A percentile compares a stretch with the other conserved stretches of the same genome.
Conservation (phyloP, 2,797 vertebrate species). For the Orientallactaga sibirica region DNA sequence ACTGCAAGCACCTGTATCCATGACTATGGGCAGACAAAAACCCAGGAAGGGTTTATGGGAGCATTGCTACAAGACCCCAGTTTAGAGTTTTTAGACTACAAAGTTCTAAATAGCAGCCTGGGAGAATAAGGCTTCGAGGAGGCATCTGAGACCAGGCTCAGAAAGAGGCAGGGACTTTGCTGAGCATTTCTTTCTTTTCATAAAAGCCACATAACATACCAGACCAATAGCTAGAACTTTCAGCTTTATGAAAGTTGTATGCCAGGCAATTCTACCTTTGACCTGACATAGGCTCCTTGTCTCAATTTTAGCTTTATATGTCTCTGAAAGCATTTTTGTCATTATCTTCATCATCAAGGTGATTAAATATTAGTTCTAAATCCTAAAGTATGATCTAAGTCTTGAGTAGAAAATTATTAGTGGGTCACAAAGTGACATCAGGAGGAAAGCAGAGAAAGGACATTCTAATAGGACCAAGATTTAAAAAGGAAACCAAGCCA, state of each 20-base stretch:
- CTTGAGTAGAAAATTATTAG: neutral
- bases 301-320: neutral
- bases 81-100: neutral
- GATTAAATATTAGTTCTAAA: neutral
- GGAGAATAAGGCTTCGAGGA: neutral
- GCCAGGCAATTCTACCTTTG: neutral
- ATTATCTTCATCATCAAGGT: neutral
- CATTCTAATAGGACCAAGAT: no score
- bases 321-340: neutral
- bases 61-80: neutral
- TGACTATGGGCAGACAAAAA: constrained; percentile 57
- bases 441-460: neutral
- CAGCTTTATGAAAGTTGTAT: neutral
- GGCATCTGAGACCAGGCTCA: neutral
- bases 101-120: neutral
- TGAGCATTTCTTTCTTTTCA: neutral
- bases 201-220: neutral
- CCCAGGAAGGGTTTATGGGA: constrained; percentile 31
- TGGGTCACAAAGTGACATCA: neutral
- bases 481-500: neutral
- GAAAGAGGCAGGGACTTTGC: neutral
- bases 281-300: neutral
- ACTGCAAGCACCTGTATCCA: constrained; percentile 36
- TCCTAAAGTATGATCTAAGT: neutral
- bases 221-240: neutral